These are phyloP conservation scores for Calyptomena viridis DNA, from an alignment of 2,113 vertebrate genomes.

Conservation along the genomic window DNA sequence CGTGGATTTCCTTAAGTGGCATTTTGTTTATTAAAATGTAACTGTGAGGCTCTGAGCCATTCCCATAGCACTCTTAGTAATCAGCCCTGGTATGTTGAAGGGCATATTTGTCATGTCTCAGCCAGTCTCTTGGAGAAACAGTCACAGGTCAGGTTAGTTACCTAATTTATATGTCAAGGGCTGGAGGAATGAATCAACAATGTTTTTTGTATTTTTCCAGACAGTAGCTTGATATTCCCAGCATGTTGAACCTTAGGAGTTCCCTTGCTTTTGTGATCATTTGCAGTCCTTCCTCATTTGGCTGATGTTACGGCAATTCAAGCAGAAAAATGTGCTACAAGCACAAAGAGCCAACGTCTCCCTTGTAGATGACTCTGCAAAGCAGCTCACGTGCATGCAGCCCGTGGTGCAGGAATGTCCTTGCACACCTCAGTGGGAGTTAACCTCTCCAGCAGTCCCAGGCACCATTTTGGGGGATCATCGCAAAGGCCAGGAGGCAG, in stretches of 20 bases:
- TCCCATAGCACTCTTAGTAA: constrained; percentile 14
- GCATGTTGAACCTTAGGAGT: constrained; percentile 34
- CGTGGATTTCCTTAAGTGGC: neutral
- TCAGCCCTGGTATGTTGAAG: constrained; percentile 51
- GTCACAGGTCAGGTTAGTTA: constrained; percentile 58
- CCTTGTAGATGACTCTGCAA: neutral
- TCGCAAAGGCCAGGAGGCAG: neutral
- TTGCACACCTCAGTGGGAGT: fast-evolving
- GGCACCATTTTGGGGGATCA: fast-evolving
- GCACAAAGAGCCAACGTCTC: neutral
- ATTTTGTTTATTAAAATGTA: constrained; percentile 14
- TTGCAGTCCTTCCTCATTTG: neutral
- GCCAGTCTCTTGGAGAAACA: constrained; percentile 37
- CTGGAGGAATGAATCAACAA: constrained; percentile 46
- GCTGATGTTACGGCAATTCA: constrained; percentile 10
- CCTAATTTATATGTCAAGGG: constrained; percentile 65
- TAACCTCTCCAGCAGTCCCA: neutral
- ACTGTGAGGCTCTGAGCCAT: neutral
- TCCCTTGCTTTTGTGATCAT: constrained; percentile 28
- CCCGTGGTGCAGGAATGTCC: fast-evolving
- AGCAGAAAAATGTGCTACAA: neutral
- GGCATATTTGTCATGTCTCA: constrained; percentile 65
- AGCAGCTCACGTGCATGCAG: neutral
- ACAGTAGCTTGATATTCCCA: constrained; percentile 13
- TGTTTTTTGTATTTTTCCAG: constrained; percentile 10